Evolutionary conservation across 1,140 invertebrate genomes (phyloP), one percentile per base, ranked within the genome.

Genomic region (Drosophila kohkoa): DNA sequence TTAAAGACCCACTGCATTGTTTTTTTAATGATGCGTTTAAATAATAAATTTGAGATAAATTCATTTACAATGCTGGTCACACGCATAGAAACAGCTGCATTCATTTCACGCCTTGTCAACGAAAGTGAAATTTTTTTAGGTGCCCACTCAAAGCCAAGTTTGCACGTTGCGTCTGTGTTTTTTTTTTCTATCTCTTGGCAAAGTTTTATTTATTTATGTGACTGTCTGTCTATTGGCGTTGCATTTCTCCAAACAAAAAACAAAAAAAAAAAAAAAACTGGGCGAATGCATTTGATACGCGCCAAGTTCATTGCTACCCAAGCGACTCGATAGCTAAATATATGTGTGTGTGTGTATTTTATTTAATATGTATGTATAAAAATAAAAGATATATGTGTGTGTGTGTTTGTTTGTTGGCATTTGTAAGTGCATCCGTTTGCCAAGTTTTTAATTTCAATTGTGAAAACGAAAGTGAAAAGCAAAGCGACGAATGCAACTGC

Each of bases 391-490:
- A 54, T 66, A 25, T 20, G 20, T 25, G 20, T 25, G 20, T 25
- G 57, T 65, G 52, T 38, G 46, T 49, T 59, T 73, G 41, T 5
- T n/a, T 54, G 25, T 78, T 70, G 79, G 75, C 70, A 69, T 25
- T 79, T 73, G 75, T 68, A 75, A 68, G 69, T 86, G 85, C 85
- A 89, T 89, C 85, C 85, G 85, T 81, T 89, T 85, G 85, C 85
- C 86, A 89, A 89, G 85, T 89, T 76, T 89, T 82, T 77, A 82
- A 81, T 89, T 89, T 79, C 85, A 75, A 83, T 74, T 77, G 79
- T 82, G 69, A 81, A 88, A 89, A 89, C 81, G 85, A 89, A 89
- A 89, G 85, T 89, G 85, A 89, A 89, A 89, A 89, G 81, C 80
- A 75, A 88, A 86, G 55, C 71, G 28, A 52, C 45, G 35, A 59